Evolutionary conservation across 2,888 invertebrate species (phyloP), one percentile per base, ranked within the genome.

Genomic region (Theretra japonica): DNA sequence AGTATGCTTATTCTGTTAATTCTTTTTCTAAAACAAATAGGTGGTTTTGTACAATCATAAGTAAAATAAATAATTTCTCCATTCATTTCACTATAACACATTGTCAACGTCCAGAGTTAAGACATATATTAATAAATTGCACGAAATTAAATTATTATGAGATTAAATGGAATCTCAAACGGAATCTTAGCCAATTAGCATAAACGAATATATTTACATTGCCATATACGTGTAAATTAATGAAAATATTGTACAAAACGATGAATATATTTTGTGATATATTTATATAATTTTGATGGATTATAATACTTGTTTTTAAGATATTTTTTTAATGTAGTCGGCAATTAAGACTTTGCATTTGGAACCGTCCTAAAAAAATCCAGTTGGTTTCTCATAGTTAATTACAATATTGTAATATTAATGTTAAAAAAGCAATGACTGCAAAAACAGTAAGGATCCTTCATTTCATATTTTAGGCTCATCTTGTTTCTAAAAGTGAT

Each of bases 91-190:
- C 71, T 74, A 75, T 88, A 77, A 83, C 87, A 89, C 90, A 82
- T 90, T 87, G 86, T 86, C 90, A 91, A 91, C 90, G 90, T 91
- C 86, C 88, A 84, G 41, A 70, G 30, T 33, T 57, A 56, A 60
- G 28, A 7, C 53, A 56, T 28, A 53, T 70, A 28, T 19, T 15
- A 25, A 17, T 60, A 59, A n/a, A 28, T 53, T 71, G 57, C 60
- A 65, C 62, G 50, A 69, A 53, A 50, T 68, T 73, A 68, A 68
- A 30, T 69, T 69, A 71, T 71, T 65, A 33, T 23, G 70, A 62
- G 70, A 70, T 70, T 69, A 70, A 58, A 33, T 50, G 21, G 80
- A 84, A 85, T 85, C 86, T 86, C 84, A 81, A 76, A 33, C 33
- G 73, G 70, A 73, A 80, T 81, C 87, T 86, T 87, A 87, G 87